Conservation (phyloP, 2,888 invertebrate species). For the Aleiodes alternator region DNA sequence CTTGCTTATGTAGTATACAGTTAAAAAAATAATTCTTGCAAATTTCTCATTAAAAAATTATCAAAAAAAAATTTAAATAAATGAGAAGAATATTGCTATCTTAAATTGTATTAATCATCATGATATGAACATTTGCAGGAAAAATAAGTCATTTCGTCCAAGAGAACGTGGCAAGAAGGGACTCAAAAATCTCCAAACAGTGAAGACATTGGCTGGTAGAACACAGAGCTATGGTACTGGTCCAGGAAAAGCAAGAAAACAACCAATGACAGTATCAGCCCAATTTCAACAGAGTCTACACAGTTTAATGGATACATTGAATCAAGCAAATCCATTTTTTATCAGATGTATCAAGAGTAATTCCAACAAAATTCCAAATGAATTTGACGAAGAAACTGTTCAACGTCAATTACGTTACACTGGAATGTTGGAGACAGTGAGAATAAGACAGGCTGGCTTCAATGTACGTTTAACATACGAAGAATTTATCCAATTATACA, state of each 20-base stretch:
- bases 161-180: slow-evolving; percentile 90
- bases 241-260: slow-evolving; percentile 84
- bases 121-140: slow-evolving; percentile 79
- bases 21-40: slow-evolving; percentile 40
- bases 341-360: slow-evolving; percentile 97
- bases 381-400: slow-evolving; percentile 95
- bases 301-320: slow-evolving; percentile 94
- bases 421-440: slow-evolving; percentile 97
- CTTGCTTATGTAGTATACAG: slow-evolving; percentile 37
- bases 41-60: slow-evolving; percentile 34
- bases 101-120: slow-evolving; percentile 11
- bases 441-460: slow-evolving; percentile 96
- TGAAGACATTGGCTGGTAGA: slow-evolving; percentile 91
- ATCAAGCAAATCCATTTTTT: slow-evolving; percentile 91
- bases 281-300: slow-evolving; percentile 96
- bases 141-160: slow-evolving; percentile 94
- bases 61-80: slow-evolving; percentile 11
- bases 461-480: slow-evolving; percentile 95
- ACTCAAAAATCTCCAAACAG: slow-evolving; percentile 92
- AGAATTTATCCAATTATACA: slow-evolving; percentile 94
- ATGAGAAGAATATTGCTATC: not conserved
- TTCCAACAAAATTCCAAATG: slow-evolving; percentile 92
- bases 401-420: slow-evolving; percentile 94
- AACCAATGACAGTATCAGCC: slow-evolving; percentile 94
- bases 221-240: slow-evolving; percentile 78